Conservation (phyloP, 2,888 invertebrate genomes). For the Dynastes tityus region DNA sequence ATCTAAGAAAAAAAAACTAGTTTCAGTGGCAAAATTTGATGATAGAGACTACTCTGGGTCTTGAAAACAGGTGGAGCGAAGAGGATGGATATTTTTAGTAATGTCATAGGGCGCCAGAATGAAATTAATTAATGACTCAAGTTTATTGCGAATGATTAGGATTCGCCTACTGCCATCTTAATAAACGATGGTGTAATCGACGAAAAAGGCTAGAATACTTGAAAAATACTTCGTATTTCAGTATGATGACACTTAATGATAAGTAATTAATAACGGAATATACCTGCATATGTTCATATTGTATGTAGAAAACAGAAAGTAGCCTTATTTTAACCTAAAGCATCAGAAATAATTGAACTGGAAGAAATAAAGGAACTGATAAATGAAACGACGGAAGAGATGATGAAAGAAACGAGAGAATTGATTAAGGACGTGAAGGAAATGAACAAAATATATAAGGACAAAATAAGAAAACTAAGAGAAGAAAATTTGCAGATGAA, state of each 20-base stretch:
- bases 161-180: neutral
- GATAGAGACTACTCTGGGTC: neutral
- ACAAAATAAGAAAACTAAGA: too few species aligned
- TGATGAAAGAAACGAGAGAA: too few species aligned
- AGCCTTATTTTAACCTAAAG: too few species aligned
- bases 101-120: slow-evolving; percentile 32
- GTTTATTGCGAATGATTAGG: neutral
- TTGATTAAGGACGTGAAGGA: too few species aligned
- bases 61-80: neutral
- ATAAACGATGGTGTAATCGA: slow-evolving; percentile 10
- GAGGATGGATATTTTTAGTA: slow-evolving; percentile 3
- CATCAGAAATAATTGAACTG: too few species aligned
- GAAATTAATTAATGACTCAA: neutral
- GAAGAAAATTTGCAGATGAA: too few species aligned
- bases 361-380: too few species aligned
- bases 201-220: slow-evolving; percentile 15
- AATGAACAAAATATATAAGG: too few species aligned
- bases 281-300: too few species aligned
- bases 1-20: slow-evolving; percentile 28
- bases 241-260: neutral
- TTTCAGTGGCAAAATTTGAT: slow-evolving; percentile 11
- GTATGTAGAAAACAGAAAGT: too few species aligned
- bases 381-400: too few species aligned
- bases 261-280: too few species aligned
- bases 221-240: slow-evolving; percentile 1